Percentiles rank a stretch among this genome's conserved stretches.
These are phyloP conservation scores for Narcine bancroftii DNA, from an alignment of 2,113 vertebrate species.

Conservation along the genomic window DNA sequence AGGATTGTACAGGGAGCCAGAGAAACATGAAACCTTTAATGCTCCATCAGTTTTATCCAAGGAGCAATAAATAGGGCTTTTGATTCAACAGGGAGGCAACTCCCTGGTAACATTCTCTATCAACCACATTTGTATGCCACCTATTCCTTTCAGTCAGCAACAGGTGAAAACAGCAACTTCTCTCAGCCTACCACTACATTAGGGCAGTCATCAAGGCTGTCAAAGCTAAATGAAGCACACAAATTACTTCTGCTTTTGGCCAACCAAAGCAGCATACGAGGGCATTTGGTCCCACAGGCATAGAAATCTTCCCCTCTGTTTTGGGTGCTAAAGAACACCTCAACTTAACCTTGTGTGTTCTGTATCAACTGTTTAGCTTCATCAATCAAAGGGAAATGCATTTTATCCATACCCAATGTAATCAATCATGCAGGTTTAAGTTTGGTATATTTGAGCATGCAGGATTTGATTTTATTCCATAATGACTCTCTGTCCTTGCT, in stretches of 20 bases:
- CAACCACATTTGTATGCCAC: neutral
- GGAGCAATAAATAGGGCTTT: neutral
- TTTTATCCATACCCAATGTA: too few relatives aligned
- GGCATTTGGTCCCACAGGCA: neutral
- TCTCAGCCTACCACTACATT: too few relatives aligned
- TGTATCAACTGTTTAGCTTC: neutral
- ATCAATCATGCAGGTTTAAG: too few relatives aligned
- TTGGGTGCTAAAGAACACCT: too few relatives aligned
- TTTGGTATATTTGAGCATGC: too few relatives aligned
- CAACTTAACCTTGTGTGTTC: neutral
- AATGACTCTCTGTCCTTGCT: too few relatives aligned
- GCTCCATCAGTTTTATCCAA: neutral
- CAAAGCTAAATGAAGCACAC: neutral
- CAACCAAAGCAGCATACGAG: neutral
- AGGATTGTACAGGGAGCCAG: neutral
- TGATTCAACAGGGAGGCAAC: neutral
- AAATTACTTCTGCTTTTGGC: neutral
- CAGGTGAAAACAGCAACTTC: too few relatives aligned
- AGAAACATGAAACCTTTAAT: neutral
- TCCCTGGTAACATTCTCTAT: neutral
- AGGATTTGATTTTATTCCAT: too few relatives aligned
- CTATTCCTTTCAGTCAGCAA: neutral
- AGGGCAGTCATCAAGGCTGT: too few relatives aligned
- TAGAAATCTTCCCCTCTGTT: neutral
- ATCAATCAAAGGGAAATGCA: neutral